Conservation (phyloP, 2,113 vertebrate species). For the Chitala chitala region DNA sequence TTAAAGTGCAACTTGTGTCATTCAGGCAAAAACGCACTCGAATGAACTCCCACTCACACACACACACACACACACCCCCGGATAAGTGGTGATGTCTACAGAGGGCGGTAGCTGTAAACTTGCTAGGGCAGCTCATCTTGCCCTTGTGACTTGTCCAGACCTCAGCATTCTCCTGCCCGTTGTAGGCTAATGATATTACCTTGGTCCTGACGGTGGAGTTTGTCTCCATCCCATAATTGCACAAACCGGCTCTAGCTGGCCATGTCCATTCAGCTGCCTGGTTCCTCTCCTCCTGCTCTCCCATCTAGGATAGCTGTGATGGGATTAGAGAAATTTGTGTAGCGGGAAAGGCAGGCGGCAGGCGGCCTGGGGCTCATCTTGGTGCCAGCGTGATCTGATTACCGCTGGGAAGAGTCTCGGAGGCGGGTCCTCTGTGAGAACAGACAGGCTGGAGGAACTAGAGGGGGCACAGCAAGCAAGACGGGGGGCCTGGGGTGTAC, state of each 20-base stretch:
- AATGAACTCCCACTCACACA: background rate
- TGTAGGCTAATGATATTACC: conserved; percentile 37
- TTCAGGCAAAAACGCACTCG: conserved; percentile 28
- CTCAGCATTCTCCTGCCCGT: conserved; percentile 19
- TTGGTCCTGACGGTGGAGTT: conserved; percentile 32
- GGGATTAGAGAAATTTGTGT: conserved; percentile 32
- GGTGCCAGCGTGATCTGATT: conserved; percentile 51
- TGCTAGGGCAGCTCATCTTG: background rate
- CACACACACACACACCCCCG: background rate
- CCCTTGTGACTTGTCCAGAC: background rate
- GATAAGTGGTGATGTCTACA: conserved; percentile 17
- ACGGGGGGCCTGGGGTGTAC: background rate
- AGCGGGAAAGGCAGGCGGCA: conserved; percentile 15
- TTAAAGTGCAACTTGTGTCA: conserved; percentile 30
- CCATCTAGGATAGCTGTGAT: conserved; percentile 37
- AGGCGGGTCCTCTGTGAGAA: conserved; percentile 23
- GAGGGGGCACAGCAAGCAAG: background rate
- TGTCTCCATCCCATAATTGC: conserved; percentile 31
- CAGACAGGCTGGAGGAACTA: background rate
- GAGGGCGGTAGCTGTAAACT: conserved; percentile 19
- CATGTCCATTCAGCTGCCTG: conserved; percentile 5
- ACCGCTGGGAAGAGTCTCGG: conserved; percentile 35
- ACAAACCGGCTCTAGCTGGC: conserved; percentile 12
- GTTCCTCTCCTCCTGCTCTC: conserved; percentile 21
- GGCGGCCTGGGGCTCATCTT: conserved; percentile 33